These are phyloP conservation scores for Meiosimyza platycephala DNA, from an alignment of 2,888 invertebrate species.

Conservation along the genomic window DNA sequence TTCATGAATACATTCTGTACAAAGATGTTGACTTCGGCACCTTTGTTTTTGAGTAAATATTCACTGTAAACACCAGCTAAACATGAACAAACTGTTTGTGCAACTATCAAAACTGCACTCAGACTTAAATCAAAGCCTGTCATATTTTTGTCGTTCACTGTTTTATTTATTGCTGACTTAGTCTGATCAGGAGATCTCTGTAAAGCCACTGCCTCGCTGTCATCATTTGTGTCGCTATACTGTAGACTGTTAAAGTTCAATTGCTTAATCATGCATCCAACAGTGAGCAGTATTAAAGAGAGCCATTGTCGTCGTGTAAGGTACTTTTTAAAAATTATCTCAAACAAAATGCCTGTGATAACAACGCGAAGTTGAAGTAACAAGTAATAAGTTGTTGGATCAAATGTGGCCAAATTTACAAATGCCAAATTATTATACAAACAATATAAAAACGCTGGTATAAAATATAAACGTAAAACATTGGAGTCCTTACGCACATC, in stretches of 20 bases:
- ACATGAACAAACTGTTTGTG: conserved; percentile 91
- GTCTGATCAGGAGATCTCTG: conserved; percentile 28
- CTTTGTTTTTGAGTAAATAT: conserved; percentile 87
- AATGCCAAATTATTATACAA: conserved; percentile 95
- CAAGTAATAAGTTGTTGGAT: conserved; percentile 94
- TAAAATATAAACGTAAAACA: conserved; percentile 83
- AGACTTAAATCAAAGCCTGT: conserved; percentile 70
- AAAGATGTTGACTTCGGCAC: conserved; percentile 87
- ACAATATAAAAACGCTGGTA: conserved; percentile 92
- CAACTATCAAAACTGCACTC: conserved; percentile 75
- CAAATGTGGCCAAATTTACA: conserved; percentile 88
- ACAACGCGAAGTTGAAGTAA: conserved; percentile 92
- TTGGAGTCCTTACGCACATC: conserved; percentile 72
- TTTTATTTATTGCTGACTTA: conserved; percentile 6
- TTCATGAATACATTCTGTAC: conserved; percentile 97
- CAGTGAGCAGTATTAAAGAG: conserved; percentile 85
- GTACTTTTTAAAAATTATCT: conserved; percentile 88
- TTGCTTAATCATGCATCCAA: conserved; percentile 93
- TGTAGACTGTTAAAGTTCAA: conserved; percentile 69
- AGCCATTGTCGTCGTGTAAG: conserved; percentile 88
- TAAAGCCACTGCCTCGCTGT: conserved; percentile 49
- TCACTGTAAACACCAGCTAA: conserved; percentile 97
- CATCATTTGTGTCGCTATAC: conserved; percentile 56
- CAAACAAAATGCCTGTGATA: conserved; percentile 90
- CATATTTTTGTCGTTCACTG: conserved; percentile 56